These are phyloP conservation scores for Homarus gammarus DNA, from an alignment of 2,888 invertebrate species.

Conservation along the genomic window DNA sequence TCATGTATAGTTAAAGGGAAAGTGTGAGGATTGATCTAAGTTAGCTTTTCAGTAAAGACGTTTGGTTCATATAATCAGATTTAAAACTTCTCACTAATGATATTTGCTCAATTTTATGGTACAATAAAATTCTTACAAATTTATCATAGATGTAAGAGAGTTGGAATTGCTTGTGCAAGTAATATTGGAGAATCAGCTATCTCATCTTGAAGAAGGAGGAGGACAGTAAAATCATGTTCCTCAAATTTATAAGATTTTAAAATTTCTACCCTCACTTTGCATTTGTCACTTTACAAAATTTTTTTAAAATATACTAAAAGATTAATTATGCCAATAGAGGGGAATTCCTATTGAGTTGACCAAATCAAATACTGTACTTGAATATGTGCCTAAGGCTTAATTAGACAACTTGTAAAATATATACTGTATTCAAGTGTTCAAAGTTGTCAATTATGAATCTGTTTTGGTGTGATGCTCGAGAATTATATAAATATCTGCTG, in stretches of 20 bases:
- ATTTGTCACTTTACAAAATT: not conserved
- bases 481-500: not conserved
- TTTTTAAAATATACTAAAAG: not conserved
- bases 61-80: slow-evolving; percentile 27
- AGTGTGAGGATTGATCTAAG: slow-evolving; percentile 24
- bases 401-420: not conserved
- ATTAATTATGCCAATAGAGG: not conserved
- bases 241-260: not conserved
- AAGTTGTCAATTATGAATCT: slow-evolving; percentile 9
- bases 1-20: slow-evolving; percentile 5
- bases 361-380: not conserved
- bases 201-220: not conserved
- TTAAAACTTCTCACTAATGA: slow-evolving; percentile 28
- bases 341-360: not conserved
- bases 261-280: not conserved
- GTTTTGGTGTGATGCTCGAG: slow-evolving; percentile 9
- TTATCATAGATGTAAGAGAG: slow-evolving; percentile 15
- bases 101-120: slow-evolving; percentile 64
- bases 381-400: not conserved
- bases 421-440: not conserved
- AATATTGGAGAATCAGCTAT: not conserved
- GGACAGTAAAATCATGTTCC: not conserved
- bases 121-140: slow-evolving; percentile 54
- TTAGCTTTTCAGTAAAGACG: slow-evolving; percentile 1
- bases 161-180: not conserved